Conservation (phyloP, 2,888 invertebrate genomes). For the Odontothrips loti region DNA sequence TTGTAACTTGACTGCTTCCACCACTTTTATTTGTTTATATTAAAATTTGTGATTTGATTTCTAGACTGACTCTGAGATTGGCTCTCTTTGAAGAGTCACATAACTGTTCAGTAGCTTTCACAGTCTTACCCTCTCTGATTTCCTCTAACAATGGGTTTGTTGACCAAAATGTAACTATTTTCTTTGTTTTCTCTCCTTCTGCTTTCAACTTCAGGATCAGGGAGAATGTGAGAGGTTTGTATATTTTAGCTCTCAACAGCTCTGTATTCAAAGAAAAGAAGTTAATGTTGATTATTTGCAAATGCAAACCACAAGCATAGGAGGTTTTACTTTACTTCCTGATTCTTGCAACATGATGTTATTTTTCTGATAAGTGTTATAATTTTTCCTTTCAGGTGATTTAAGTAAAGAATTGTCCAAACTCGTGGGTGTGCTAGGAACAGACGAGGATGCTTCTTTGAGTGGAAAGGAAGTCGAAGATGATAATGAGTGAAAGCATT, state of each 20-base stretch:
- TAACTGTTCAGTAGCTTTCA: background rate
- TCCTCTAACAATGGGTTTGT: background rate
- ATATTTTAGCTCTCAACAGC: background rate
- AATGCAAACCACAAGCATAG: too few species aligned
- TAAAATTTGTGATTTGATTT: background rate
- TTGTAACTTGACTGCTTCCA: background rate
- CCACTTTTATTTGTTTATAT: background rate
- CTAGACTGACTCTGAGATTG: background rate
- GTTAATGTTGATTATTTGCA: background rate
- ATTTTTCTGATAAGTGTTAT: background rate
- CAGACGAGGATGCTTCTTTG: background rate
- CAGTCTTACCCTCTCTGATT: background rate
- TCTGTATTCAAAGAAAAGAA: background rate
- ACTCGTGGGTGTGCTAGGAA: background rate
- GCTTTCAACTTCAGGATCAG: background rate
- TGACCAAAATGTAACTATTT: background rate
- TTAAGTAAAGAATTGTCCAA: slow-evolving; percentile 1
- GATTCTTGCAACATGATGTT: background rate
- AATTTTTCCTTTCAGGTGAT: background rate
- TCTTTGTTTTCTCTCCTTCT: background rate
- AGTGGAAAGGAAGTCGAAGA: background rate
- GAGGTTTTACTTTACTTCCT: background rate
- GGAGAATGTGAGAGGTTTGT: background rate
- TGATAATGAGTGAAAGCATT: background rate
- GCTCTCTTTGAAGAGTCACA: background rate